A percentile compares a stretch with the other conserved stretches of the same genome.
These are phyloP conservation scores for Drosophila subsilvestris DNA, from an alignment of 2,888 invertebrate genomes.

Conservation along the genomic window DNA sequence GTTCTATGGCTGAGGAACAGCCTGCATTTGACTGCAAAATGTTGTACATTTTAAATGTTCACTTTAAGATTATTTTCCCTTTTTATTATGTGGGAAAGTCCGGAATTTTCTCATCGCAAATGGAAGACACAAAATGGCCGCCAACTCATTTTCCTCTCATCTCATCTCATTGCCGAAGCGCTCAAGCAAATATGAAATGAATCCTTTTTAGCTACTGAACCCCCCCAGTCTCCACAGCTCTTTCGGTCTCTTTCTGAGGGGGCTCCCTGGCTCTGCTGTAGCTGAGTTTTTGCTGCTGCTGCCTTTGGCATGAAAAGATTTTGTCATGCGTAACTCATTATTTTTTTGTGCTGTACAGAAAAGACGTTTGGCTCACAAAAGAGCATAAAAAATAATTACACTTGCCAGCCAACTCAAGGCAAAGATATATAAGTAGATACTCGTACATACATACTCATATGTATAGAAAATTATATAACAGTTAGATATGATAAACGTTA, in stretches of 20 bases:
- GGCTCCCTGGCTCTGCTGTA: conserved; percentile 4
- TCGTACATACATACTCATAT: neutral
- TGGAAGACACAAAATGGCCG: conserved; percentile 59
- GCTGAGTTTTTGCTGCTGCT: conserved; percentile 37
- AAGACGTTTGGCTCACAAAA: conserved; percentile 61
- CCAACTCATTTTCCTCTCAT: conserved; percentile 17
- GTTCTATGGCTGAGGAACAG: neutral
- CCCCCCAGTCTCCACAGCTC: neutral
- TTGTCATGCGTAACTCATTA: conserved; percentile 84
- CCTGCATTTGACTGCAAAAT: neutral
- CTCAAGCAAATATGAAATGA: conserved; percentile 68
- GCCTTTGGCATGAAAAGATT: conserved; percentile 72
- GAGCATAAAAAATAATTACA: conserved; percentile 63
- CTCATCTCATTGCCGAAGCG: conserved; percentile 33
- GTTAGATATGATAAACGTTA: neutral
- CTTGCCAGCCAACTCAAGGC: conserved; percentile 31
- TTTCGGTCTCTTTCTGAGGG: conserved; percentile 13
- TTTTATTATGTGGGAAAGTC: neutral
- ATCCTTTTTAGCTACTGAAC: conserved; percentile 63
- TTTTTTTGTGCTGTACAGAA: conserved; percentile 68
- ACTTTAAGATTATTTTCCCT: conserved; percentile 17
- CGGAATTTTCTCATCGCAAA: conserved; percentile 24
- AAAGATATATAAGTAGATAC: neutral
- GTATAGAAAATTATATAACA: neutral
- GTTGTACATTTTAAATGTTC: conserved; percentile 2